Percentiles rank a stretch among this genome's conserved stretches.
Conservation (phyloP, 2,113 vertebrate genomes). For the Sander vitreus region DNA sequence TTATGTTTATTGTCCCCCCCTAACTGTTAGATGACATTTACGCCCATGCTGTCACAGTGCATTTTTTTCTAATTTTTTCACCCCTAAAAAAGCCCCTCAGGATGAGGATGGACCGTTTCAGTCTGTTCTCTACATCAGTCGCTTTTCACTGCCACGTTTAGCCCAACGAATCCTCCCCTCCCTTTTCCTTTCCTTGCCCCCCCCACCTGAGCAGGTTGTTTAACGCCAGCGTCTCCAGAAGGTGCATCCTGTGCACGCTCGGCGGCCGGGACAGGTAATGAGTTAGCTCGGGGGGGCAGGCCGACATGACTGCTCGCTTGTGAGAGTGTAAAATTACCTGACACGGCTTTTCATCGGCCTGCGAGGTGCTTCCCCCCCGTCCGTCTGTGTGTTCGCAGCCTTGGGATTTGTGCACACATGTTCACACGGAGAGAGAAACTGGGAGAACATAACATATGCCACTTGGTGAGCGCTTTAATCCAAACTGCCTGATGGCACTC, state of each 20-base stretch:
- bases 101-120: constrained; percentile 60
- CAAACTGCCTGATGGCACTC: constrained; percentile 8
- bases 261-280: constrained; percentile 79
- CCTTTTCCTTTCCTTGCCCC: not conserved
- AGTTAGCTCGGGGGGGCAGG: constrained; percentile 70
- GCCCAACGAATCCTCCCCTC: constrained; percentile 36
- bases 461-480: constrained; percentile 38
- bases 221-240: constrained; percentile 75
- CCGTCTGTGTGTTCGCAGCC: constrained; percentile 55
- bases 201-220: constrained; percentile 72
- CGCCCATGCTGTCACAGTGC: constrained; percentile 64
- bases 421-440: constrained; percentile 29
- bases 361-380: constrained; percentile 45
- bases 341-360: constrained; percentile 64
- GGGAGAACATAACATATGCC: constrained; percentile 61
- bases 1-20: too few relatives aligned
- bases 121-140: constrained; percentile 38
- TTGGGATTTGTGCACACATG: constrained; percentile 58
- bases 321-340: constrained; percentile 81
- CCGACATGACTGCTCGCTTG: constrained; percentile 73
- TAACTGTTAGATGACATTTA: too few relatives aligned
- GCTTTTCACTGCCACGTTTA: constrained; percentile 66
- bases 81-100: constrained; percentile 33
- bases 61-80: constrained; percentile 33
- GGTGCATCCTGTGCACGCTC: constrained; percentile 56